A percentile compares a stretch with the other conserved stretches of the same genome.
These are phyloP conservation scores for Parnassius smintheus DNA, from an alignment of 2,888 invertebrate species.

Conservation along the genomic window DNA sequence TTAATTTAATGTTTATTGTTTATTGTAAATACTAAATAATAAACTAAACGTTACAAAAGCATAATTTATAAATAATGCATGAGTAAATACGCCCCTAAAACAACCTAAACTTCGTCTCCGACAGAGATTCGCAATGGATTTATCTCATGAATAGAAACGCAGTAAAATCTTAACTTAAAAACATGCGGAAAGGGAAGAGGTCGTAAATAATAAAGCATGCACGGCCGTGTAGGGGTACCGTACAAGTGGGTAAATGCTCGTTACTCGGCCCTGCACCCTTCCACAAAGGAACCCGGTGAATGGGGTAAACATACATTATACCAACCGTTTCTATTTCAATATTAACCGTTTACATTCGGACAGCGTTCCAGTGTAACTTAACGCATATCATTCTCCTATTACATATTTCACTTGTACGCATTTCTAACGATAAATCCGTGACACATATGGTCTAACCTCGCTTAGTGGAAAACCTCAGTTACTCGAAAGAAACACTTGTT, in stretches of 20 bases:
- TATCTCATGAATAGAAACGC: constrained; percentile 71
- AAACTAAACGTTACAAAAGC: constrained; percentile 4
- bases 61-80: constrained; percentile 17
- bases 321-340: constrained; percentile 64
- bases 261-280: constrained; percentile 65
- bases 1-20: too few species aligned
- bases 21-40: too few species aligned
- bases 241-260: constrained; percentile 71
- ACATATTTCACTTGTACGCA: too few species aligned
- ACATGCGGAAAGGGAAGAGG: constrained; percentile 73
- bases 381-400: not conserved
- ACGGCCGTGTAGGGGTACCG: constrained; percentile 56
- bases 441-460: too few species aligned
- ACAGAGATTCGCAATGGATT: constrained; percentile 59
- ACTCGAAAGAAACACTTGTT: too few species aligned
- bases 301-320: constrained; percentile 74
- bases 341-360: constrained; percentile 40
- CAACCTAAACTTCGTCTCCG: constrained; percentile 33
- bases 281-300: constrained; percentile 65
- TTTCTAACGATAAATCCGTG: too few species aligned
- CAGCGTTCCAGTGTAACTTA: constrained; percentile 8
- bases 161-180: constrained; percentile 79
- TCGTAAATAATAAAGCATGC: constrained; percentile 79
- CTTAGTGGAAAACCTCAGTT: too few species aligned
- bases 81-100: constrained; percentile 23